These are phyloP conservation scores for Drosophila macrospina DNA, from an alignment of 2,888 invertebrate species.

Conservation along the genomic window DNA sequence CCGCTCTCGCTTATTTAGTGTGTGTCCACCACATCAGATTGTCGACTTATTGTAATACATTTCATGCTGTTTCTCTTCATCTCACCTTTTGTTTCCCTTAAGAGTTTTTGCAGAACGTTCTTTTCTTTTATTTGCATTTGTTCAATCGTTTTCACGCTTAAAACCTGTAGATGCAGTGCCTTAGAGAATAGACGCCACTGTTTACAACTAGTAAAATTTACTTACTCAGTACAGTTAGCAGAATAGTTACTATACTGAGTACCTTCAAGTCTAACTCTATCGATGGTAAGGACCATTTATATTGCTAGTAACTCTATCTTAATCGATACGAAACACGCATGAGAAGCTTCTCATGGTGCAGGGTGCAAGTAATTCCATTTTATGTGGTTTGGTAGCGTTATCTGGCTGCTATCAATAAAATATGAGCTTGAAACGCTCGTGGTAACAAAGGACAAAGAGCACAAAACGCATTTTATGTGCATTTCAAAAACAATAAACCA, in stretches of 20 bases:
- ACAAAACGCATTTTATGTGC: conserved; percentile 63
- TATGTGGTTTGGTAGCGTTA: conserved; percentile 14
- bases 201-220: no score
- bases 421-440: conserved; percentile 52
- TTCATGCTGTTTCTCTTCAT: no score
- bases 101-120: no score
- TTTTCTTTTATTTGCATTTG: neutral
- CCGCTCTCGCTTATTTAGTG: no score
- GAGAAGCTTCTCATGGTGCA: neutral
- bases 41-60: no score
- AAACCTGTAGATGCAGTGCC: no score
- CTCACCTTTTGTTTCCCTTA: no score
- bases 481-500: conserved; percentile 69
- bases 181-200: no score
- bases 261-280: neutral
- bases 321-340: conserved; percentile 2
- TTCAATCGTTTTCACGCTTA: no score
- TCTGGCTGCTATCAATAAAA: conserved; percentile 53
- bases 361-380: conserved; percentile 7
- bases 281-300: neutral
- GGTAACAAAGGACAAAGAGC: conserved; percentile 33
- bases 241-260: neutral
- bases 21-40: no score
- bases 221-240: neutral
- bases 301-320: neutral